These are phyloP conservation scores for Plecotus auritus DNA, from an alignment of 2,113 vertebrate genomes.

Conservation along the genomic window DNA sequence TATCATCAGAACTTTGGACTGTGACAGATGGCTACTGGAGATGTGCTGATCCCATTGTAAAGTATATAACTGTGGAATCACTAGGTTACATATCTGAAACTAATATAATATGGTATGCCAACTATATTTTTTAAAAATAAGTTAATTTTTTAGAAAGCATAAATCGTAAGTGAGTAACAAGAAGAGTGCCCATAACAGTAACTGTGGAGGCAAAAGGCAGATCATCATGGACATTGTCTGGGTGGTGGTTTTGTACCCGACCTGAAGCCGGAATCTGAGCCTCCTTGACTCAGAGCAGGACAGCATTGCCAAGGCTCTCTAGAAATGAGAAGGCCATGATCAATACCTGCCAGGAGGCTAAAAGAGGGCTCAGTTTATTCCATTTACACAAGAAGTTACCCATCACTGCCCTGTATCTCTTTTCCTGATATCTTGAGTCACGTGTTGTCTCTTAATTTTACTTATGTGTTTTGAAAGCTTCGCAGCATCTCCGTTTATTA, in stretches of 20 bases:
- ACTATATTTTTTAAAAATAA: neutral
- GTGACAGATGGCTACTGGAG: neutral
- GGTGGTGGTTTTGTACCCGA: neutral
- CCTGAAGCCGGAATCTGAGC: neutral
- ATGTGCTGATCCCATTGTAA: neutral
- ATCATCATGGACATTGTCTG: neutral
- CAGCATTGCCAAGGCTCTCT: neutral
- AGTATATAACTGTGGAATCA: neutral
- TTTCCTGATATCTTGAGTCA: constrained; percentile 9
- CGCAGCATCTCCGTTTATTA: constrained; percentile 50
- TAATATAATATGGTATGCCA: neutral
- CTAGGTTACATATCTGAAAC: neutral
- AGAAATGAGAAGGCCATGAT: neutral
- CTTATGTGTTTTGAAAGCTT: constrained; percentile 62
- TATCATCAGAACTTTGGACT: no score
- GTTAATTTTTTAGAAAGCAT: neutral
- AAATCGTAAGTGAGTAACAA: neutral
- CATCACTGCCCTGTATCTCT: neutral
- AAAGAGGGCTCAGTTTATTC: neutral
- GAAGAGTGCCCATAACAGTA: neutral
- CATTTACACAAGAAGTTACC: neutral
- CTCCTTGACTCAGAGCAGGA: neutral
- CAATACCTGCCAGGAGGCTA: neutral
- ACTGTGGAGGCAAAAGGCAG: neutral
- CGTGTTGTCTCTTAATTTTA: constrained; percentile 45